Base-by-base conservation (phyloP, 2,797 vertebrate genomes). In the Artibeus lituratus region DNA sequence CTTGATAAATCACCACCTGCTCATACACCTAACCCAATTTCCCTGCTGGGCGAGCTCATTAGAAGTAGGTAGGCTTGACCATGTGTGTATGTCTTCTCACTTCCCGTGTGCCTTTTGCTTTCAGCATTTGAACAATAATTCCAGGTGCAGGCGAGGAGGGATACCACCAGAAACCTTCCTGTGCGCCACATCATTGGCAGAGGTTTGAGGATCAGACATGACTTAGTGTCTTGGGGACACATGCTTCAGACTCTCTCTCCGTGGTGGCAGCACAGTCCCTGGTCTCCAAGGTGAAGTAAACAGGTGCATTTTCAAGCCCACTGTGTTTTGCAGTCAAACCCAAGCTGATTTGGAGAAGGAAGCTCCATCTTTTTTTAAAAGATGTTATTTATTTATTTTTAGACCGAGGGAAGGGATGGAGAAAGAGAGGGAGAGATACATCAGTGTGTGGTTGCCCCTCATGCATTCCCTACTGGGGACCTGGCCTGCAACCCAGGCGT, bases 271-370 rank as follows among this genome's bases (percentile, higher is more conserved):
- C 26, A 11, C 1, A 29, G 65, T 29, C 39, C 37, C 21, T 8
- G 21, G 42, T 72, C 72, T 85, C 67, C 19, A 49, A 18, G 1
- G 12, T 37, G 24, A 96, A 84, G 15, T 8, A 35, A 83, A 67
- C 29, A 92, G 42, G 21, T 65, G 16, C 2, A 6, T 69, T 78
- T 62, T 85, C 29, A 35, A 82, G 24, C 14, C 80, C 94, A 15
- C 49, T 77, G 7, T 70, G 35, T 83, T 95, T 74, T 70, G 44
- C 59, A 44, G 29, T 47, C 84, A 93, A 84, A 74, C 32, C 39
- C 42, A 73, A 86, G 57, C 32, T 59, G 59, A 65, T 53, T 78
- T 44, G 47, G 14, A 74, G 55, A 96, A 91, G 32, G 51, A 24
- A 65, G 15, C 59, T 92, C 87, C 57, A 19, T 77, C 65, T 55